These are phyloP conservation scores for Zoanthus gigantus DNA, from an alignment of 92 coral and sea anemone species.

Conservation along the genomic window DNA sequence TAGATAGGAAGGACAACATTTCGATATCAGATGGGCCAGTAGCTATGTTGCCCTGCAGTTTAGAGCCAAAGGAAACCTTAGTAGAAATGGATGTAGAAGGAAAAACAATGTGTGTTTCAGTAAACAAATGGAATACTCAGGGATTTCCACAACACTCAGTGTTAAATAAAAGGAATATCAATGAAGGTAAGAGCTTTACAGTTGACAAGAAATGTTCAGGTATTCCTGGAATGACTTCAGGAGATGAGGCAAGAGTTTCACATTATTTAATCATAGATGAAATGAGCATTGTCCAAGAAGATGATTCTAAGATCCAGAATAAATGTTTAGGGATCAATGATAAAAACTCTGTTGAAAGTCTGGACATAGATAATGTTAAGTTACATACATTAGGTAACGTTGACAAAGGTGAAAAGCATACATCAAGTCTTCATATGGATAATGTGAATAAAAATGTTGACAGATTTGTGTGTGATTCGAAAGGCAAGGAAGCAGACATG, in stretches of 20 bases:
- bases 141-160: background rate
- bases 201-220: background rate
- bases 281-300: background rate
- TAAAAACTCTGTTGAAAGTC: background rate
- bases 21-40: background rate
- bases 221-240: background rate
- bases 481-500: background rate
- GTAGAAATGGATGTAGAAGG: background rate
- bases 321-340: background rate
- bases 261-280: background rate
- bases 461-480: background rate
- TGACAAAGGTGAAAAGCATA: background rate
- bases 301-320: background rate
- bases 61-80: slow-evolving; percentile 11
- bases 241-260: background rate
- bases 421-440: background rate
- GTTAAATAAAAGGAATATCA: background rate
- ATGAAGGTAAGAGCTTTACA: background rate
- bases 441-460: background rate
- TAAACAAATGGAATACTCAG: background rate
- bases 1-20: no score
- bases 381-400: background rate
- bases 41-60: background rate
- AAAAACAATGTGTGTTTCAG: background rate
- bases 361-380: background rate